Conservation (phyloP, 2,888 invertebrate genomes). For the Koerneria pararmatus region DNA sequence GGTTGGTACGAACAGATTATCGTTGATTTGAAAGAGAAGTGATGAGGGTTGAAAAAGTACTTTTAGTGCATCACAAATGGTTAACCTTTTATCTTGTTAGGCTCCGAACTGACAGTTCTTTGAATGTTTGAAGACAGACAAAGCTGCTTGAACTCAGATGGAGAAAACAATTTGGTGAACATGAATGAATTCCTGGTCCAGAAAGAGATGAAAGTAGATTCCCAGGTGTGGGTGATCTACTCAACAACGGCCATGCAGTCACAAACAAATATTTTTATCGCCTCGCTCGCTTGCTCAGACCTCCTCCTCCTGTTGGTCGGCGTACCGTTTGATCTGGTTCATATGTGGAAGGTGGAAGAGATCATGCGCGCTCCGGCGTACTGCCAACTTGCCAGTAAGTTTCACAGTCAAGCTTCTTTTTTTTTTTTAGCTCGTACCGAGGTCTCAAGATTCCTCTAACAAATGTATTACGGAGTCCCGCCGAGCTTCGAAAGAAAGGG, state of each 20-base stretch:
- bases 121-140: too few species aligned
- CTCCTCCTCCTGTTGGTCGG: constrained; percentile 40
- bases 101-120: too few species aligned
- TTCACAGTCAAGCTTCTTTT: background rate
- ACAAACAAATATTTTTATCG: constrained; percentile 57
- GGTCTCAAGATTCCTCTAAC: too few species aligned
- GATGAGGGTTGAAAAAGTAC: too few species aligned
- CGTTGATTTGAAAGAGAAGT: too few species aligned
- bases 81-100: too few species aligned
- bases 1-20: too few species aligned
- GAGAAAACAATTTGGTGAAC: background rate
- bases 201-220: background rate
- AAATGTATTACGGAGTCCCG: too few species aligned
- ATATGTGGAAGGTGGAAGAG: constrained; percentile 47
- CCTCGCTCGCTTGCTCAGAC: constrained; percentile 50
- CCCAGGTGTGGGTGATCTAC: constrained; percentile 31
- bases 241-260: constrained; percentile 49
- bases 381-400: constrained; percentile 48
- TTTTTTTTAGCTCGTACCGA: background rate
- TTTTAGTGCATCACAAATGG: too few species aligned
- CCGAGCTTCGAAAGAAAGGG: too few species aligned
- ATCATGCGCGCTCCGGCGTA: constrained; percentile 37
- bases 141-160: background rate
- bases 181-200: background rate
- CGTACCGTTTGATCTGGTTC: constrained; percentile 54